Evolutionary conservation across 2,113 vertebrate species (phyloP), one percentile per base, ranked within the genome.

Genomic region (Tachuris rubrigastra): DNA sequence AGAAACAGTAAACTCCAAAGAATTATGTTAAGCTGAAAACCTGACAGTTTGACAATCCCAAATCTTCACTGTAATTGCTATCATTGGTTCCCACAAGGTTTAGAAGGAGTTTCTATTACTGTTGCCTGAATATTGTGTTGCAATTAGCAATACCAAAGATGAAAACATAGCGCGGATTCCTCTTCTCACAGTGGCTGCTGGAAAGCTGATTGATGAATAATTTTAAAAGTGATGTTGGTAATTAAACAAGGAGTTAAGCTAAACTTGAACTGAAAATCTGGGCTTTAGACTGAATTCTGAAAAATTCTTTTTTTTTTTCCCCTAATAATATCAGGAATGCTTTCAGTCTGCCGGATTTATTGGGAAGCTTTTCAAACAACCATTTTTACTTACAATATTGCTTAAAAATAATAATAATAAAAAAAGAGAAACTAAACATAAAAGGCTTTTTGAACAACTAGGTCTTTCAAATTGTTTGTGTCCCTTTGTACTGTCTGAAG

Each of bases 41-140:
- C 76, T 47, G 28, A 77, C 79, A 93, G 33, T 87, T 89, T 95
- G 85, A 91, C 83, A 94, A 83, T 89, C 72, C 46, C 73, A 93
- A 83, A 24, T 35, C 53, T 55, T 67, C 17, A 8, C 68, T 30
- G 19, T 80, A 92, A 94, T 95, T 90, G 73, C 76, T 95, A 93
- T 73, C 59, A 69, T 56, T 22, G 4, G 50, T 77, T 96, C 46
- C 56, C 89, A 88, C 44, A 53, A 65, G 60, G 42, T 90, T 96
- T 87, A 33, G 62, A 85, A 94, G 47, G 37, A 95, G 52, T 39
- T 92, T 68, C 87, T 93, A 33, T 65, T 93, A 63, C 52, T 87
- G 11, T 78, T 87, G 50, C 50, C 49, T 92, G 77, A 66, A 39
- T 94, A 87, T 89, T 77, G 82, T 76, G 76, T 85, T 87, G 62